Percentiles rank a stretch among this genome's conserved stretches.
Evolutionary conservation across 30 jellyfish, hydroid and myxozoan species (phyloP).

Genomic region (Pseudorhiza aurosa): DNA sequence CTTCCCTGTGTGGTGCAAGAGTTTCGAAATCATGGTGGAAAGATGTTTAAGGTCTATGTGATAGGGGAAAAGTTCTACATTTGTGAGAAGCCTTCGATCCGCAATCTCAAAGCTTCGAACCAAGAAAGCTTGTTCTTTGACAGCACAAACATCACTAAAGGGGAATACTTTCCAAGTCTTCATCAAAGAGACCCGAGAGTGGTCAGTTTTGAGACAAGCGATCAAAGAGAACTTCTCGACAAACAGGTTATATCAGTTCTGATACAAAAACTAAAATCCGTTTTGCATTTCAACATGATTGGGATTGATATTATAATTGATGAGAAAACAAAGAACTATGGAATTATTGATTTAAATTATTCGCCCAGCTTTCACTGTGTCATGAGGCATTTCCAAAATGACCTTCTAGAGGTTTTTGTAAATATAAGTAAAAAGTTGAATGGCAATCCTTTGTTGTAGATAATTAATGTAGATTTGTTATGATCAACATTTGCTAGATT

Average conservation of each 20-base stretch:
- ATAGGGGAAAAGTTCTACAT: conserved; percentile 80
- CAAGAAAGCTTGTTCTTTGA: conserved; percentile 77
- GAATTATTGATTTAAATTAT: conserved; percentile 90
- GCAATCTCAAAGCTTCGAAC: conserved; percentile 70
- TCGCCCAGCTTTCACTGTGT: conserved; percentile 97
- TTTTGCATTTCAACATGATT: conserved; percentile 57
- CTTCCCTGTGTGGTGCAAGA: conserved; percentile 96
- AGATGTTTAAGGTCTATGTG: conserved; percentile 86
- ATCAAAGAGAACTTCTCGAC: conserved; percentile 65
- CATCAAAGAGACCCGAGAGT: conserved; percentile 75
- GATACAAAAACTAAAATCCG: conserved; percentile 44
- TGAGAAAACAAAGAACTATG: conserved; percentile 80
- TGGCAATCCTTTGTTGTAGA: not conserved
- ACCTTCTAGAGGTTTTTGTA: conserved; percentile 51
- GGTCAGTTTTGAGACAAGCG: conserved; percentile 57
- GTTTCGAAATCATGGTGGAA: conserved; percentile 94
- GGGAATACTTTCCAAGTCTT: conserved; percentile 50
- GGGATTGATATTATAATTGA: conserved; percentile 94
- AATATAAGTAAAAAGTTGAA: conserved; percentile 45
- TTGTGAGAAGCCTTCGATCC: conserved; percentile 96
- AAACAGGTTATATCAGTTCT: conserved; percentile 65
- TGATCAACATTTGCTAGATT: not conserved
- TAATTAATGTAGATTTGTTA: not conserved
- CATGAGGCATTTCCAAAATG: conserved; percentile 77
- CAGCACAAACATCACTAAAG: conserved; percentile 89